These are phyloP conservation scores for Saxidomus purpurata DNA, from an alignment of 1,140 invertebrate genomes.

Conservation along the genomic window DNA sequence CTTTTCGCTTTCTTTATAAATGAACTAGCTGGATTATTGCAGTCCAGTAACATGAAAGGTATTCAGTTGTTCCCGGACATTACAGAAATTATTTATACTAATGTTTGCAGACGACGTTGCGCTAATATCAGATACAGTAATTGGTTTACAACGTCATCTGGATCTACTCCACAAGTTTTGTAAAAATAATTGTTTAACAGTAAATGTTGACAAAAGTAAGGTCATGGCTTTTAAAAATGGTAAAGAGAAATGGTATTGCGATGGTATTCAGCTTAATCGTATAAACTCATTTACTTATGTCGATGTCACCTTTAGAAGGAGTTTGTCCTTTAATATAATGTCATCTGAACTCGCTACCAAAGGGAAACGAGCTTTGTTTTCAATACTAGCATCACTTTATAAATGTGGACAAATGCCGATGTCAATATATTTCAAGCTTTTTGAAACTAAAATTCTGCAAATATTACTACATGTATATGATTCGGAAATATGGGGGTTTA, in stretches of 20 bases:
- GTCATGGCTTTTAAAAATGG: conserved; percentile 3
- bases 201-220: neutral
- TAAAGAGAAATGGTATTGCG: conserved; percentile 1
- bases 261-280: neutral
- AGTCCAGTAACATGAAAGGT: neutral
- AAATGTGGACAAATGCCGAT: neutral
- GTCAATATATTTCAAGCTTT: too few relatives aligned
- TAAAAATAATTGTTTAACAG: neutral
- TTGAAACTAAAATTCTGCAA: neutral
- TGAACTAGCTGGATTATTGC: neutral
- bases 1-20: neutral
- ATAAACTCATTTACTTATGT: neutral
- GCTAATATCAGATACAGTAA: neutral
- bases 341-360: neutral
- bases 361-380: neutral
- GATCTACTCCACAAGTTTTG: neutral
- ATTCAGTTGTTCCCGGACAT: neutral
- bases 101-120: conserved; percentile 24
- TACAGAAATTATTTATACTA: neutral
- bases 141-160: conserved; percentile 10
- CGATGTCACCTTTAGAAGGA: neutral
- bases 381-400: neutral
- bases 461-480: neutral
- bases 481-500: neutral
- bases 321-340: neutral